Base-by-base conservation (phyloP, 2,113 vertebrate species). In the Pluvialis apricaria region DNA sequence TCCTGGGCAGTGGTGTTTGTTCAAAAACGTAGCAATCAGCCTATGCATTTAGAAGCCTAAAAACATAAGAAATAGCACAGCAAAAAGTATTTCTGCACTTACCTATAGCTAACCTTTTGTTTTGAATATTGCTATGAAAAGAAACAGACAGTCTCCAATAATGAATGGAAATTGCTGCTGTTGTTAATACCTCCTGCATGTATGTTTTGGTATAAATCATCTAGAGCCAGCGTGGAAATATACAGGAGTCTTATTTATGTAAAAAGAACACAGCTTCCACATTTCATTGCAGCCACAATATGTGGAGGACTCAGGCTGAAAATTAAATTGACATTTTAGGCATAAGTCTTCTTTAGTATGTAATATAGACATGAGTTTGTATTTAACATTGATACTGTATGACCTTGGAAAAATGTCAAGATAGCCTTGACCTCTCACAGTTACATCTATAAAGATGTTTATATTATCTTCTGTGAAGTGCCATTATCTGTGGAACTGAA, bases 251-350 rank as follows among this genome's bases (percentile, higher is more conserved):
- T 68, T 72, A 40, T 55, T 64, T 72, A 49, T 69, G 47, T 42
- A 29, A n/a, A n/a, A 86, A 60, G 4, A 2, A 0, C 2, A 2
- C 4, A 29, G 5, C 6, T 83, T 81, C 42, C 52, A 49, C 28
- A 15, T 78, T 91, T 47, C 55, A 57, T 70, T 91, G 45, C 34
- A 89, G 20, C 15, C 22, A 66, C 9, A 49, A 52, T 40, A 75
- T 36, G 13, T 38, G 17, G 11, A 9, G 13, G 6, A 28, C 32
- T 61, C 10, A 16, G 24, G 25, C 1, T 58, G 51, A 93, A 93
- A 81, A 90, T n/a, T 15, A 68, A 60, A 25, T 73, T 62, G 17
- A 5, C 11, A 49, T 62, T 58, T 71, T 86, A 95, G 60, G 7
- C 44, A 70, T 81, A 57, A 90, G 11, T 44, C 24, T 83, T 17